Evolutionary conservation across 2,797 vertebrate genomes (phyloP), one percentile per base, ranked within the genome.

Genomic region (Acanthis flammea): DNA sequence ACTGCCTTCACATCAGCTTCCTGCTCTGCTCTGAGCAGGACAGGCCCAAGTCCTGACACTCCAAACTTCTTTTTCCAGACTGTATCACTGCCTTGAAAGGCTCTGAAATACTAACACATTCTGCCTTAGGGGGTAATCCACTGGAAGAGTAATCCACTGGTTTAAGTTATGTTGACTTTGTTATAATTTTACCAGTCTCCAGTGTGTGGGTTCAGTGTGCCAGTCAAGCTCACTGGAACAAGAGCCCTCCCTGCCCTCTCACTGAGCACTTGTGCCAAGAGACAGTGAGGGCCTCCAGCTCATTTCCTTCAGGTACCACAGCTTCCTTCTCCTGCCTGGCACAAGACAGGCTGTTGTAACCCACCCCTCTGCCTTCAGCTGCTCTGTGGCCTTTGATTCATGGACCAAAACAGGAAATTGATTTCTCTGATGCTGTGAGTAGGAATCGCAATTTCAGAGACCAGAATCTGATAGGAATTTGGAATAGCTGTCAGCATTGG

Each of bases 271-370:
- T 73, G 54, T 81, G 86, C 66, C 79, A 42, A 23, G 7, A 14
- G 51, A 7, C 51, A 35, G 53, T 0, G 27, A 66, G 77, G 35
- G 72, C 78, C 76, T 88, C 75, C 57, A 57, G 70, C 37, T 17
- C 1, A 3, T 70, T 95, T 77, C 90, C 92, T 86, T 77, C 27
- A 13, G 23, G 9, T 9, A 31, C 72, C 55, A n/a, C 82, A 71
- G 73, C 90, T 90, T 92, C 92, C 90, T 89, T 54, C 79, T 86
- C 33, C 80, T 41, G 42, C 51, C 81, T 66, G 82, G 87, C 55
- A 68, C n/a, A 47, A 31, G 2, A 10, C 2, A 12, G 77, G 82
- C 92, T 71, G 37, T 17, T 62, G 47, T 58, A 18, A 67, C 70
- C 61, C 75, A 70, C 54, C 62, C 42, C 3, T 8, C 50, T 53